Percentiles rank a stretch among this genome's conserved stretches.
Evolutionary conservation across 2,888 invertebrate species (phyloP).

Genomic region (Stomorhina lunata): DNA sequence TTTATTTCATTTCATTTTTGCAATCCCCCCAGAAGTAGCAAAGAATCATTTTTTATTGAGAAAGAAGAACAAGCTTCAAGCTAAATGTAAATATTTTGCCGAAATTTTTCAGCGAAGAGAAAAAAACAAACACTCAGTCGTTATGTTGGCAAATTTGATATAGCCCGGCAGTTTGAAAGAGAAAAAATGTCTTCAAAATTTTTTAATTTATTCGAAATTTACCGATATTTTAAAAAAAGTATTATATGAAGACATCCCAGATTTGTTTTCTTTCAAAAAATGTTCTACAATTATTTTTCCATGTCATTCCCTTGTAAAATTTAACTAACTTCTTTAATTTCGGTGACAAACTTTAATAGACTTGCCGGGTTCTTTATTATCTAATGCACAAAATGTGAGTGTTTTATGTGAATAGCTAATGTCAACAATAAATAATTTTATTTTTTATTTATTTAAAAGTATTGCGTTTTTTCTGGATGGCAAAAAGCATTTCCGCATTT

Average conservation of each 20-base stretch:
- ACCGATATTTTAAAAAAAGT: no score
- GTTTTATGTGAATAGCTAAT: neutral
- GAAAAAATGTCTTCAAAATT: no score
- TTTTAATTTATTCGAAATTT: no score
- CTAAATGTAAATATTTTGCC: conserved; percentile 14
- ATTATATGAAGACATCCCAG: no score
- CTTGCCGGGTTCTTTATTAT: neutral
- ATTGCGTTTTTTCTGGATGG: conserved; percentile 2
- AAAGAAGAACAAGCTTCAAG: neutral
- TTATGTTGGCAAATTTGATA: no score
- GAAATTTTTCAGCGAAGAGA: conserved; percentile 18
- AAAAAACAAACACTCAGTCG: neutral
- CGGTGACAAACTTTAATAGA: no score
- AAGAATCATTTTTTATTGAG: conserved; percentile 39
- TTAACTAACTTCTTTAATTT: no score
- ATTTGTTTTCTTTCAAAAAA: no score
- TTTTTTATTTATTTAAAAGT: neutral
- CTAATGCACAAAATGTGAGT: neutral
- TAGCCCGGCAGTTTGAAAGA: no score
- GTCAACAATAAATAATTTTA: neutral
- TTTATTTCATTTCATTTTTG: conserved; percentile 35
- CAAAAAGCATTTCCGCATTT: conserved; percentile 25
- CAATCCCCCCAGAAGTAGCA: conserved; percentile 47
- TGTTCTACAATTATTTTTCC: no score
- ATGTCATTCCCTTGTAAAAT: no score